Base-by-base conservation (phyloP, 2,888 invertebrate species). In the Tridacna gigas region DNA sequence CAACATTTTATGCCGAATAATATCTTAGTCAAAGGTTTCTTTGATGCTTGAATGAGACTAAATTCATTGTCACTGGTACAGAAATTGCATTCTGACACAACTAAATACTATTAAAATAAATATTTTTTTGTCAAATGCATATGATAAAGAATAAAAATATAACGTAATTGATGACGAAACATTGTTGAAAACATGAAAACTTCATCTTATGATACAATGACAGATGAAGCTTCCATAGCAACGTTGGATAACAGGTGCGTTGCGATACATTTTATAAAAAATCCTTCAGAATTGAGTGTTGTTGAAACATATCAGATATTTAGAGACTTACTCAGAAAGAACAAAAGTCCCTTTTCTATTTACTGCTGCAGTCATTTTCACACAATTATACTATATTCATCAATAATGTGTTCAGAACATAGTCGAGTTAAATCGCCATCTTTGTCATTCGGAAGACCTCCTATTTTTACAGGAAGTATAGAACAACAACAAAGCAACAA, bases 341-440 rank as follows among this genome's bases (percentile, higher is more conserved):
- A 88, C 82, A 75, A 88, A 88, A 0, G 88, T 88, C 51, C 86
- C 88, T 71, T 84, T 88, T 69, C 88, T 78, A 56, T 79, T 79
- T 26, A 82, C 82, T 25, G 82, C 71, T 26, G 88, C 79, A 78
- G 86, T 84, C 86, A 87, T 87, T 63, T 66, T 56, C 20, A 9
- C 20, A 3, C 56, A 37, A 4, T 37, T 37, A 37, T 4, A 37
- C 37, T 37, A 37, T 37, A 37, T 37, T 37, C 37, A 37, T 37
- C 37, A 37, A 37, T 7, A 37, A 37, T 37, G 7, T 7, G 37
- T 20, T 56, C 20, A 5, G 9, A 20, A 3, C 9, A 5, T 56
- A 5, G 56, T 20, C 20, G 9, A 15, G 56, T 20, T 56, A 15
- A 3, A 56, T 67, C 67, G 74, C 74, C 82, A 82, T 82, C 25